Base-by-base conservation (phyloP, 1,140 invertebrate genomes). In the Anoplolepis gracilipes region DNA sequence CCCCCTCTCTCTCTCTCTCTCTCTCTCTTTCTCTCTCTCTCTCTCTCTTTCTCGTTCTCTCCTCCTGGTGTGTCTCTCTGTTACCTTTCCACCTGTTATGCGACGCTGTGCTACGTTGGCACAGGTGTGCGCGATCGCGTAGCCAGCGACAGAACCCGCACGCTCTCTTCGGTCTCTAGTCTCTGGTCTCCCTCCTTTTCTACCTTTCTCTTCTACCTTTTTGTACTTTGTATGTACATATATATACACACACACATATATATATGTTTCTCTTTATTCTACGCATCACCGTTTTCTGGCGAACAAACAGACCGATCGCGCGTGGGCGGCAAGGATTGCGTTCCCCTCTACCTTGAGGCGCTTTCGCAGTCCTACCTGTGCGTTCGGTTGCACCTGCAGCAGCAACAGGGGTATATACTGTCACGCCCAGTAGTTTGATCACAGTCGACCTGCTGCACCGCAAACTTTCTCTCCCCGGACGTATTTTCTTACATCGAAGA, bases 1-100 rank as follows among this genome's bases (percentile, higher is more conserved):
- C 19, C 64, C 79, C 78, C 75, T 82, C 77, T 70, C 28, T 78
- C 86, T 88, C 67, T 67, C n/a, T n/a, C n/a, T n/a, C n/a, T n/a
- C n/a, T n/a, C n/a, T n/a, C n/a, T n/a, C n/a, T n/a, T n/a, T n/a
- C 75, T 76, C 59, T 55, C 69, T 81, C 84, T 85, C 70, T 86
- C 70, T 30, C 62, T 39, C 72, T 82, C 79, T 78, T 55, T 64
- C 28, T 46, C 16, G 72, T 39, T 59, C 70, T 61, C 73, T 84
- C 85, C 81, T 65, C 59, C 73, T 65, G 36, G 57, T 46, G 30
- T 70, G 67, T 73, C 67, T 85, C 61, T 28, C 62, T 77, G 89
- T 93, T 94, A 84, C 84, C 86, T 91, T 93, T 94, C 91, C 92
- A 94, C 92, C 92, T 94, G 93, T 93, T 94, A 93, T 94, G 82